Base-by-base conservation (phyloP, 1,140 invertebrate genomes). In the Amyelois transitella region DNA sequence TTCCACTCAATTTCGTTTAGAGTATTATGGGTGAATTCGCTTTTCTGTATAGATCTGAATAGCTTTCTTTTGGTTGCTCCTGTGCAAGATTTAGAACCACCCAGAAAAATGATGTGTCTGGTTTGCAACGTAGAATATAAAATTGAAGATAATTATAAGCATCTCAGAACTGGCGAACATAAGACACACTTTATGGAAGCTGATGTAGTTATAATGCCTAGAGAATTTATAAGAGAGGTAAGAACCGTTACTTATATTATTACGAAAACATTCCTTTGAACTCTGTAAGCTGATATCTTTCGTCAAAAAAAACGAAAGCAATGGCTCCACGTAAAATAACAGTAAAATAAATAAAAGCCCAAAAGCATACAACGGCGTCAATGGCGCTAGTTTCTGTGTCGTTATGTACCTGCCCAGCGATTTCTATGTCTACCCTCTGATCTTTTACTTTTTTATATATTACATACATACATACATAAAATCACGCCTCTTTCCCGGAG, bases 181-280 rank as follows among this genome's bases (percentile, higher is more conserved):
- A 73, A 54, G n/a, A 43, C 57, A 0, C 64, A 70, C 8, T 53
- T 75, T 18, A 19, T 64, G 1, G 56, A 51, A 22, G 51, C 59
- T 20, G 52, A 58, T 55, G 43, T 69, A 50, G 10, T 75, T 14
- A 19, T 49, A 19, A 6, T 51, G 47, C 60, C 21, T 47, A 43
- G 56, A 4, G 70, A 75, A 49, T 76, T 74, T 54, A 58, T 80
- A 19, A 66, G 80, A 66, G 57, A 76, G 62, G 80, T 80, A 62
- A 60, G 56, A 64, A 21, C 0, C 28, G 1, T 10, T 21, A 12
- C n/a, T n/a, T n/a, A n/a, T n/a, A n/a, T n/a, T n/a, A n/a, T n/a
- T n/a, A n/a, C n/a, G n/a, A n/a, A n/a, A n/a, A n/a, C n/a, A n/a
- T n/a, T n/a, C n/a, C n/a, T n/a, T n/a, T n/a, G n/a, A n/a, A n/a